Evolutionary conservation across 2,797 vertebrate species (phyloP).

Genomic region (Gallirallus australis): DNA sequence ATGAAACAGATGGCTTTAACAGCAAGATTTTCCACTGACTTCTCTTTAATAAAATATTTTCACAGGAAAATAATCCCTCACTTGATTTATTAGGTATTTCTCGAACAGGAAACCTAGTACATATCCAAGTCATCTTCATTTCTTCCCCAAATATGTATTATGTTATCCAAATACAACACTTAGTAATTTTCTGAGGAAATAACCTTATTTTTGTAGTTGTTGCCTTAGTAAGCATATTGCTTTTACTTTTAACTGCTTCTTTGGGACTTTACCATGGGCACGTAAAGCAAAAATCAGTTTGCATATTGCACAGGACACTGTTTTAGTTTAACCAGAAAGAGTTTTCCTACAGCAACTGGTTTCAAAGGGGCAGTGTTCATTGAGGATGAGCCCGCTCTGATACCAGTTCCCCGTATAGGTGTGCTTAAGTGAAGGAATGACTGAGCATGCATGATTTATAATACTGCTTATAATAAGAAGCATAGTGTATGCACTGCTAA

Average conservation of each 20-base stretch:
- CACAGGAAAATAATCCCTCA: slow-evolving; percentile 18
- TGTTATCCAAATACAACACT: slow-evolving; percentile 4
- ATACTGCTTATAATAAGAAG: background rate
- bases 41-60: slow-evolving; percentile 48
- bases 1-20: slow-evolving; percentile 59
- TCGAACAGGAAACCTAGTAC: slow-evolving; percentile 8
- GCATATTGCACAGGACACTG: background rate
- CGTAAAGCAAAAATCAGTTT: background rate
- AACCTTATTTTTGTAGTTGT: background rate
- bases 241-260: background rate
- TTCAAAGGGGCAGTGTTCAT: background rate
- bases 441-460: background rate
- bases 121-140: slow-evolving; percentile 26
- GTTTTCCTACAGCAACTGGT: background rate
- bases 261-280: background rate
- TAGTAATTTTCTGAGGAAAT: slow-evolving; percentile 26
- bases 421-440: background rate
- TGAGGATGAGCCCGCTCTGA: background rate
- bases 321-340: background rate
- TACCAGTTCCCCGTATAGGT: background rate
- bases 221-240: rapidly evolving
- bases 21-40: slow-evolving; percentile 37
- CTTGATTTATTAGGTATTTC: slow-evolving; percentile 41
- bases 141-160: slow-evolving; percentile 5
- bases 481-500: background rate